Base-by-base conservation (phyloP, 1,140 invertebrate genomes). In the Hyles euphorbiae region DNA sequence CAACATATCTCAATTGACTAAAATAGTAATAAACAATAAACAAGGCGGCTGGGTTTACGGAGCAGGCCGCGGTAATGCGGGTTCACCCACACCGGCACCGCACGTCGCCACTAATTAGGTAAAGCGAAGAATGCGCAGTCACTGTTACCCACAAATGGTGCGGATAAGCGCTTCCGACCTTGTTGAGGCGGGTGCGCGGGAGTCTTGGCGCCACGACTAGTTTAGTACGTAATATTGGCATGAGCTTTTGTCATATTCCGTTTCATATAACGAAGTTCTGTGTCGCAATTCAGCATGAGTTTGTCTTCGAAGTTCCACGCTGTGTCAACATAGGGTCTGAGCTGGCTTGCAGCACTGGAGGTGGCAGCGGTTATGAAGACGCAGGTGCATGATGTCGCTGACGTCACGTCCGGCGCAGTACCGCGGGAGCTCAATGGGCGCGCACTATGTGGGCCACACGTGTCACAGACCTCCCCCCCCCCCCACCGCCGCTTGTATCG, bases 361-460 rank as follows among this genome's bases (percentile, higher is more conserved):
- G 36, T 40, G 36, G 36, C 36, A 50, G 66, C 50, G 60, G 63
- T 55, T 46, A 61, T 47, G 45, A 12, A 34, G 56, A 46, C 57
- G 74, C 76, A 80, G 79, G 76, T 82, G 81, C 66, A 60, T 61
- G 61, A 60, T 22, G 22, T 22, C 22, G 57, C 59, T 80, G 76
- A 83, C 81, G 77, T 87, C 76, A 87, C 76, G 69, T 81, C 80
- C 79, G 77, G 71, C 60, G 63, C 61, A 58, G 61, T 74, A 74
- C 65, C 61, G 64, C 63, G 61, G 63, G 66, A 70, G 70, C 72
- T 83, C 77, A 81, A 78, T 82, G 85, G 77, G 68, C 72, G 70
- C 70, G 60, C 68, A 74, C 76, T 80, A 87, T 84, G 81, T 87
- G 80, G 84, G 81, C 74, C 85, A 88, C 85, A 83, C 81, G 85